Percentiles rank a stretch among this genome's conserved stretches.
phyloP scores from a whole-genome alignment of 2,888 invertebrate genomes.

The Taphrorychus bicolor region DNA sequence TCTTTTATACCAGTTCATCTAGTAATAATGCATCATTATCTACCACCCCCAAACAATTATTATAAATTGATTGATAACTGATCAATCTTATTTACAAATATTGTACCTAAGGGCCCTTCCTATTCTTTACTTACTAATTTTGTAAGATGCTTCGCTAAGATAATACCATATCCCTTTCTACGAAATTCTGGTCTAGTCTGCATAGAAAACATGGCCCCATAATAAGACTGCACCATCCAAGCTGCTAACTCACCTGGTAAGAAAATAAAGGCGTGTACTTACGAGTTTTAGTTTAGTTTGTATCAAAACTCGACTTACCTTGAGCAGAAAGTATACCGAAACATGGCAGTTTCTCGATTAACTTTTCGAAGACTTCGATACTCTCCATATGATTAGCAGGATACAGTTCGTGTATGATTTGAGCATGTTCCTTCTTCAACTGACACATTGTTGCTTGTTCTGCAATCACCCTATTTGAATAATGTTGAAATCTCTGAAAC shows the following conservation, averaged over 20 bases:
- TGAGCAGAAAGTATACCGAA: constrained; percentile 77
- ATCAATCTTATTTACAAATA: too few relatives aligned
- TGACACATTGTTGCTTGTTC: constrained; percentile 80
- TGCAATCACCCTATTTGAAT: constrained; percentile 53
- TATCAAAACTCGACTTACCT: constrained; percentile 19
- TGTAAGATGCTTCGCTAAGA: constrained; percentile 69
- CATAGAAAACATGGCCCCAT: constrained; percentile 93
- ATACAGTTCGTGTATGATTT: constrained; percentile 84
- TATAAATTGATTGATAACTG: not conserved
- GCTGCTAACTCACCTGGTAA: constrained; percentile 74
- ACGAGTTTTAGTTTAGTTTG: not conserved
- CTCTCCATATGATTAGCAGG: constrained; percentile 90
- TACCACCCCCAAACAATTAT: too few relatives aligned
- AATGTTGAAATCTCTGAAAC: not conserved
- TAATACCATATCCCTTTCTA: constrained; percentile 70
- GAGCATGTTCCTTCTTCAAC: constrained; percentile 78
- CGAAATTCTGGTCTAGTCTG: constrained; percentile 69
- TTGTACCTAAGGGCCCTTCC: too few relatives aligned
- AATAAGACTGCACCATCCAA: constrained; percentile 92
- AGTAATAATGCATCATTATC: too few relatives aligned
- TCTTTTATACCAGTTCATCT: too few relatives aligned
- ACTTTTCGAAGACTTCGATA: constrained; percentile 77
- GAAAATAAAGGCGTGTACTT: not conserved
- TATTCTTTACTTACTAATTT: constrained; percentile 55
- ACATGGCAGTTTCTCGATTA: constrained; percentile 79